Conservation (phyloP, 2,797 vertebrate species). For the Alcedo atthis region DNA sequence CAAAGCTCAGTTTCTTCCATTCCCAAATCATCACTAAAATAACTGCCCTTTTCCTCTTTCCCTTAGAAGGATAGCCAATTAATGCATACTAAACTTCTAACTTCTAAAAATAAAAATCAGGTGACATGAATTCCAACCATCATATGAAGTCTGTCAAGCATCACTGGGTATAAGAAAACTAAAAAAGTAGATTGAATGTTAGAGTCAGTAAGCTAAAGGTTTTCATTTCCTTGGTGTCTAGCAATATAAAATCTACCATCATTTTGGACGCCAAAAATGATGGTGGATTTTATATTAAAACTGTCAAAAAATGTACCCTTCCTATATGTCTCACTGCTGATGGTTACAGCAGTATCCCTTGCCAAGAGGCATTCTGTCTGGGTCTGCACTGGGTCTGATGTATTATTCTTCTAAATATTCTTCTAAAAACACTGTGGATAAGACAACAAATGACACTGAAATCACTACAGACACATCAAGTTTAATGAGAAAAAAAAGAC, state of each 20-base stretch:
- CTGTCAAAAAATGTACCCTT: not conserved
- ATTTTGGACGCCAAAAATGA: not conserved
- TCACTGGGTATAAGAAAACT: not conserved
- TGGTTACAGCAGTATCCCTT: not conserved
- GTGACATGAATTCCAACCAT: not conserved
- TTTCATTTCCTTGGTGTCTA: slow-evolving; percentile 12
- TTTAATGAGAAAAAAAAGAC: not conserved
- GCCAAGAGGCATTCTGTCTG: not conserved
- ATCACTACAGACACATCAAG: not conserved
- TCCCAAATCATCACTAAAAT: not conserved
- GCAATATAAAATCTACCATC: no score
- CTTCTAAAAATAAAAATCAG: not conserved
- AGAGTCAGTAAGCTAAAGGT: not conserved
- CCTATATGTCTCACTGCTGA: not conserved
- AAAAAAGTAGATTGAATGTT: not conserved
- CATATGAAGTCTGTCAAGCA: not conserved
- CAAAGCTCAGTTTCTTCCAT: not conserved
- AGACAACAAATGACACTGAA: not conserved
- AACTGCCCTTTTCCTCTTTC: not conserved
- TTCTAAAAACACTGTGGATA: not conserved
- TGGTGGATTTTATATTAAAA: not conserved
- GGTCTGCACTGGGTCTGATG: not conserved
- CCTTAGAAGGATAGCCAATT: not conserved
- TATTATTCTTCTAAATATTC: not conserved
- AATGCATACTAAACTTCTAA: not conserved